Evolutionary conservation across 1,140 invertebrate genomes (phyloP).

Genomic region (Zophobas morio): DNA sequence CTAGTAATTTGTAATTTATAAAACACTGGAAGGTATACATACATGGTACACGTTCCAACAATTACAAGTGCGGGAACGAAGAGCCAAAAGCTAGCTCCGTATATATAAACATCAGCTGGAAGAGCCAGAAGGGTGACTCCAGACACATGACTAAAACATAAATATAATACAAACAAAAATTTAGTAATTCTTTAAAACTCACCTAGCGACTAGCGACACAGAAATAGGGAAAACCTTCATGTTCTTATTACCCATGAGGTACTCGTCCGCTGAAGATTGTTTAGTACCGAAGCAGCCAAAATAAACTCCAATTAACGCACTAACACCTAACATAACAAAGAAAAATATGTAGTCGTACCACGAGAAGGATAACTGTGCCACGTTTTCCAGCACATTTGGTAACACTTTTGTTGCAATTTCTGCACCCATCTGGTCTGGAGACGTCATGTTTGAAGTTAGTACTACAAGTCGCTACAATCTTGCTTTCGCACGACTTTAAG

Average conservation of each 20-base stretch:
- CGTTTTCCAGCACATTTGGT: neutral
- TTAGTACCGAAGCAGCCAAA: constrained; percentile 74
- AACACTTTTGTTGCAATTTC: constrained; percentile 7
- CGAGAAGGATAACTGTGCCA: constrained; percentile 46
- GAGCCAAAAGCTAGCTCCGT: constrained; percentile 78
- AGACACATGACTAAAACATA: constrained; percentile 78
- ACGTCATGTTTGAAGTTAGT: no score
- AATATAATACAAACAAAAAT: neutral
- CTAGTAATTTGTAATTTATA: constrained; percentile 82
- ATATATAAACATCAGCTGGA: constrained; percentile 84
- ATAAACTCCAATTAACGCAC: constrained; percentile 75
- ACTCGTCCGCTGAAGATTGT: constrained; percentile 72
- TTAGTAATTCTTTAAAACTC: constrained; percentile 12
- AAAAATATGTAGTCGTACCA: constrained; percentile 72
- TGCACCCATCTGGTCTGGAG: neutral
- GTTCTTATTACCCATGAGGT: constrained; percentile 74
- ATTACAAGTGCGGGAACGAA: neutral
- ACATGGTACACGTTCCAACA: constrained; percentile 70
- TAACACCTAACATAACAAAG: constrained; percentile 70
- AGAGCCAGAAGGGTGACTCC: constrained; percentile 83
- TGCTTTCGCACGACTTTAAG: no score
- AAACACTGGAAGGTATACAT: constrained; percentile 78
- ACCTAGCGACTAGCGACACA: constrained; percentile 73
- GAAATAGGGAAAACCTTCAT: constrained; percentile 74
- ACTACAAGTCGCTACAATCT: no score